A percentile compares a stretch with the other conserved stretches of the same genome.
Evolutionary conservation across 2,888 invertebrate genomes (phyloP).

Genomic region (Anagyrus pseudococci): DNA sequence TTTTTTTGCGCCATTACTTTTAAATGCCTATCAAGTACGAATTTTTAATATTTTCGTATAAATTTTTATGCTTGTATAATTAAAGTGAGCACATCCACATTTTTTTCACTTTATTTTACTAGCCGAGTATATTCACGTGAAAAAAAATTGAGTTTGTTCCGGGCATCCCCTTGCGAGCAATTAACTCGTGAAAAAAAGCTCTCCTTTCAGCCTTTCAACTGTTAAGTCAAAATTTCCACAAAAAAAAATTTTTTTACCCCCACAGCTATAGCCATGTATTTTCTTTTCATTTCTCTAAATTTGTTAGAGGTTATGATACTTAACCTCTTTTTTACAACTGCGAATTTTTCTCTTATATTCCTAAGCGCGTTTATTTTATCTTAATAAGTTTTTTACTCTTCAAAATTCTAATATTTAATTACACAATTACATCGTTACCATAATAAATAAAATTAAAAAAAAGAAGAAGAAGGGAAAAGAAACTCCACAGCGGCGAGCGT

Average conservation of each 20-base stretch:
- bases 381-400: no score
- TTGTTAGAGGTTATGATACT: slow-evolving; percentile 16
- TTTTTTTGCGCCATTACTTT: no score
- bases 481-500: no score
- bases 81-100: background rate
- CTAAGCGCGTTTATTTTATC: no score
- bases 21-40: no score
- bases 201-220: background rate
- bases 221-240: background rate
- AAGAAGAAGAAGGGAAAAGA: no score
- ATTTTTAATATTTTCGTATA: no score
- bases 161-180: background rate
- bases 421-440: no score
- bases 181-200: background rate
- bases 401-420: no score
- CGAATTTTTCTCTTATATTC: background rate
- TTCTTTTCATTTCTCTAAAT: slow-evolving; percentile 6
- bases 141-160: background rate
- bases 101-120: background rate
- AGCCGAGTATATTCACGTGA: background rate
- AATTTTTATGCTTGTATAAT: no score
- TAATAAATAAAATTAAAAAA: no score
- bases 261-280: background rate
- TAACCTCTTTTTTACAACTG: slow-evolving; percentile 1
- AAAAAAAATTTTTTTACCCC: background rate